These are phyloP conservation scores for Xanthorhoe spadicearia DNA, from an alignment of 2,888 invertebrate genomes.

Conservation along the genomic window DNA sequence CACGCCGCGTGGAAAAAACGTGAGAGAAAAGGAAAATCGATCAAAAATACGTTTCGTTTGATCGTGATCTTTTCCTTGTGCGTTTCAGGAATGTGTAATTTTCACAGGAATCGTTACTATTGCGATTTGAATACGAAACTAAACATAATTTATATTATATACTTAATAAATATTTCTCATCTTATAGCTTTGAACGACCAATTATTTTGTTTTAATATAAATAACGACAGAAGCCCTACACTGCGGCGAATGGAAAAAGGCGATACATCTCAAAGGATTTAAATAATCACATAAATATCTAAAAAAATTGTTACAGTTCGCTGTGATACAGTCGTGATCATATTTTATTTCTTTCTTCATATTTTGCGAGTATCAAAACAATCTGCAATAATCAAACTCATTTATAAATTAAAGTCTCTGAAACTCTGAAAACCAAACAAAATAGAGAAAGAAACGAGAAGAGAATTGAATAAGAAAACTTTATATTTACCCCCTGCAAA, in stretches of 20 bases:
- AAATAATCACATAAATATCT: too few species aligned
- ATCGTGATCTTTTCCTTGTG: conserved; percentile 51
- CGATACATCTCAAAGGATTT: too few species aligned
- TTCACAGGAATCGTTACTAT: neutral
- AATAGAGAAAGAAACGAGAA: conserved; percentile 35
- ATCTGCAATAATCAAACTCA: neutral
- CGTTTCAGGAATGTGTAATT: conserved; percentile 26
- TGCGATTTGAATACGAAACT: neutral
- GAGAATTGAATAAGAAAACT: conserved; percentile 74
- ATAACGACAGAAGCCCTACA: too few species aligned
- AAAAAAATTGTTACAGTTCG: too few species aligned
- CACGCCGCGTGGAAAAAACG: conserved; percentile 55
- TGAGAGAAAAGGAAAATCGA: conserved; percentile 55
- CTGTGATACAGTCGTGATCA: too few species aligned
- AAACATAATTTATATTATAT: too few species aligned
- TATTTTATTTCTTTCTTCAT: too few species aligned
- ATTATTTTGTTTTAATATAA: too few species aligned
- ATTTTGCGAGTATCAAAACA: neutral
- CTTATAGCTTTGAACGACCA: too few species aligned
- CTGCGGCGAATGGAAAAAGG: too few species aligned
- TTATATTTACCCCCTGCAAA: conserved; percentile 68
- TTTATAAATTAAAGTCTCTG: neutral
- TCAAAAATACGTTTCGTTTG: conserved; percentile 72
- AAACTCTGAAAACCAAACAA: conserved; percentile 12
- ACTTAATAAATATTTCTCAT: too few species aligned